These are phyloP conservation scores for Mus caroli DNA, from an alignment of 2,797 vertebrate species.

Conservation along the genomic window DNA sequence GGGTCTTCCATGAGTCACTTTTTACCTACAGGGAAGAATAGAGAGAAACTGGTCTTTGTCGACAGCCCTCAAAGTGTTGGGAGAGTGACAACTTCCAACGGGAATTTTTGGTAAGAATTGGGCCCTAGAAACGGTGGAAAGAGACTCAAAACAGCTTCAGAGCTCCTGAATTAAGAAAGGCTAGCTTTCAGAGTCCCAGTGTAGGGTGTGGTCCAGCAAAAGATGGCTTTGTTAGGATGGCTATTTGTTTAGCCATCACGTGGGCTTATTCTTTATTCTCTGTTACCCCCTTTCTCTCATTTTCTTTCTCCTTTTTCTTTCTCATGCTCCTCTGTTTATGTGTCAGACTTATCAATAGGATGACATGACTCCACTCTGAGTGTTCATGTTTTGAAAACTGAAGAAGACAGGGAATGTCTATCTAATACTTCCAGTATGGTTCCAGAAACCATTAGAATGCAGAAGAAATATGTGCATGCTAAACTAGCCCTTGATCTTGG, in stretches of 20 bases:
- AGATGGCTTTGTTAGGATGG: neutral
- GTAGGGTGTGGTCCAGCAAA: neutral
- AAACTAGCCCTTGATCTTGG: neutral
- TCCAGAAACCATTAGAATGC: neutral
- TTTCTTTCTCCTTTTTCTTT: neutral
- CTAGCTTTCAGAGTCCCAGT: slow-evolving; percentile 22
- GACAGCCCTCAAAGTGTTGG: slow-evolving; percentile 2
- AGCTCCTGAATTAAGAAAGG: slow-evolving; percentile 32
- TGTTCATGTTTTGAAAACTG: slow-evolving; percentile 39
- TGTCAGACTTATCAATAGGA: neutral
- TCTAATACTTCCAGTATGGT: neutral
- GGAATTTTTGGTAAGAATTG: slow-evolving; percentile 48
- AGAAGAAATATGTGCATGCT: neutral
- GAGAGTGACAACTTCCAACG: neutral
- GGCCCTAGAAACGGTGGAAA: slow-evolving; percentile 42
- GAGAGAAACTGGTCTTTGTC: slow-evolving; percentile 1
- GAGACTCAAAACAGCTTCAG: slow-evolving; percentile 66
- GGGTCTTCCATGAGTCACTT: slow-evolving; percentile 6
- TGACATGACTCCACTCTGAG: neutral
- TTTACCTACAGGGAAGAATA: slow-evolving; percentile 62
- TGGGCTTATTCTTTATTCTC: neutral
- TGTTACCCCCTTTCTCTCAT: neutral
- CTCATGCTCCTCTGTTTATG: neutral
- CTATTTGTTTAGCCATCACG: neutral
- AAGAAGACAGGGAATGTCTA: neutral